Evolutionary conservation across 1,140 invertebrate genomes (phyloP).

Genomic region (Rhopalosiphum maidis): DNA sequence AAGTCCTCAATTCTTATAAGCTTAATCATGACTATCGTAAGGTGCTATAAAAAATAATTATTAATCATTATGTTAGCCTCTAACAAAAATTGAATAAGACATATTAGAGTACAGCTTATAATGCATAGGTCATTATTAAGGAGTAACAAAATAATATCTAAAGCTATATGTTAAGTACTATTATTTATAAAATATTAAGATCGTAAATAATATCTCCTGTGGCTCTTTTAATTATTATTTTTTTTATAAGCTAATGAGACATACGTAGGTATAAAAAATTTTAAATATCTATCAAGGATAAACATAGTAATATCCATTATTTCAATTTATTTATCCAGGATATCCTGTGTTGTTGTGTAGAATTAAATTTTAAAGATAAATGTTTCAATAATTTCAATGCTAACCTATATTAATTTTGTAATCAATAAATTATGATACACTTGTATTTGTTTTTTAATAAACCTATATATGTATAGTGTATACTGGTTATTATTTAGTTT

Average conservation of each 20-base stretch:
- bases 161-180: not conserved
- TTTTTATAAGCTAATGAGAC: not conserved
- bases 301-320: not conserved
- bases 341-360: not conserved
- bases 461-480: too few relatives aligned
- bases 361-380: conserved; percentile 27
- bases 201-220: conserved; percentile 7
- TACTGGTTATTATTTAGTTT: too few relatives aligned
- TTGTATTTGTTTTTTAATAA: not conserved
- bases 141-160: not conserved
- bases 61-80: not conserved
- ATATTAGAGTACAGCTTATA: not conserved
- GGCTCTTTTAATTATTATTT: conserved; percentile 16
- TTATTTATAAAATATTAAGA: not conserved
- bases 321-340: conserved; percentile 14
- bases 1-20: too few relatives aligned
- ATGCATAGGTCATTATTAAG: not conserved
- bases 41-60: not conserved
- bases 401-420: not conserved
- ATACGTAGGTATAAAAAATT: not conserved
- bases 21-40: not conserved
- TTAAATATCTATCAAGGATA: conserved; percentile 30
- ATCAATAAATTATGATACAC: conserved; percentile 24
- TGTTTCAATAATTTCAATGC: not conserved
- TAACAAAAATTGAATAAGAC: not conserved